Evolutionary conservation across 2,888 invertebrate species (phyloP).

Genomic region (Agrypnus murinus): DNA sequence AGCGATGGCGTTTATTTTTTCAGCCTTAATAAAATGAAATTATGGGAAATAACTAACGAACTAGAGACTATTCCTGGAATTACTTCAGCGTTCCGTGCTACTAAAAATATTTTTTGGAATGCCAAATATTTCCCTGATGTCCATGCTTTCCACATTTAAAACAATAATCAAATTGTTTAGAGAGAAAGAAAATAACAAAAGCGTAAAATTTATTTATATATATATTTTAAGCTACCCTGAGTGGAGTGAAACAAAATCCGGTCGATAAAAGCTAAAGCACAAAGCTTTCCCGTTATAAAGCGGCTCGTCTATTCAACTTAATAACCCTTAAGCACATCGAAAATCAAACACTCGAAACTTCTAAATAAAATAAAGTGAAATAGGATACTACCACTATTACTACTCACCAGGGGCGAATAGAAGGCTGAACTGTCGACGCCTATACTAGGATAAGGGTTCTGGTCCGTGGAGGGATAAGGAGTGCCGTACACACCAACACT

Average conservation of each 20-base stretch:
- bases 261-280: no score
- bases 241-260: slow-evolving; percentile 26
- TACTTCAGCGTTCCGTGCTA: slow-evolving; percentile 5
- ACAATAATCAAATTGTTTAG: no score
- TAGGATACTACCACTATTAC: slow-evolving; percentile 50
- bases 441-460: slow-evolving; percentile 94
- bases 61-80: slow-evolving; percentile 5
- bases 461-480: slow-evolving; percentile 92
- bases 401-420: slow-evolving; percentile 95
- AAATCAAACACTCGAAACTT: slow-evolving; percentile 55
- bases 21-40: background rate
- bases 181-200: no score
- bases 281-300: slow-evolving; percentile 13
- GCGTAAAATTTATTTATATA: no score
- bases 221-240: no score
- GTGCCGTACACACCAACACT: slow-evolving; percentile 89
- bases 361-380: slow-evolving; percentile 60
- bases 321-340: slow-evolving; percentile 38
- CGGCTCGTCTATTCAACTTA: slow-evolving; percentile 29
- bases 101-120: slow-evolving; percentile 1
- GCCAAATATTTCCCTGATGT: background rate
- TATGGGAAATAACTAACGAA: slow-evolving; percentile 9
- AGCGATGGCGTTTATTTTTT: background rate
- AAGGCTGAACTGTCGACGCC: slow-evolving; percentile 96
- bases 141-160: no score